A percentile compares a stretch with the other conserved stretches of the same genome.
phyloP scores from a whole-genome alignment of 2,113 vertebrate genomes.

The Thryonomys swinderianus region DNA sequence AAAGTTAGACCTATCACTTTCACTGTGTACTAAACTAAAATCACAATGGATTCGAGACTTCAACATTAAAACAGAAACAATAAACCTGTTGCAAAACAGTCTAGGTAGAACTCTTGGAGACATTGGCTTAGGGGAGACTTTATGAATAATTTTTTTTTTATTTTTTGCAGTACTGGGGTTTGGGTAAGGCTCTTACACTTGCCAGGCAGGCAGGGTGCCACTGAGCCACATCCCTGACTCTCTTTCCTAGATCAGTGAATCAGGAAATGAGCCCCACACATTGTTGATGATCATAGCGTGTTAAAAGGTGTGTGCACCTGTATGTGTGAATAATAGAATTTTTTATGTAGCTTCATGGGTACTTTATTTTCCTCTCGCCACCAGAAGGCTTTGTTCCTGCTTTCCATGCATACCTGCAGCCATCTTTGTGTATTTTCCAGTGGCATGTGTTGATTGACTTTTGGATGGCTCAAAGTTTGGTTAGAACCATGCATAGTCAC shows the following conservation, averaged over 20 bases:
- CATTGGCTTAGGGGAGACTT: too few relatives aligned
- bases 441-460: background rate
- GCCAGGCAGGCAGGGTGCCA: too few relatives aligned
- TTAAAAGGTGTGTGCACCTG: background rate
- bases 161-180: too few relatives aligned
- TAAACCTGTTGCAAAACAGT: too few relatives aligned
- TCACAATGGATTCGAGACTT: too few relatives aligned
- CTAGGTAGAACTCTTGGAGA: too few relatives aligned
- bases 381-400: background rate
- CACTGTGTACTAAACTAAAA: too few relatives aligned
- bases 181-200: too few relatives aligned
- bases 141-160: too few relatives aligned
- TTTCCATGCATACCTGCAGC: background rate
- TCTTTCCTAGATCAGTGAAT: background rate
- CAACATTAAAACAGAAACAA: too few relatives aligned
- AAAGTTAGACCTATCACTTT: too few relatives aligned
- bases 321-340: background rate
- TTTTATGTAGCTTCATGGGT: background rate
- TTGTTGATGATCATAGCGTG: background rate
- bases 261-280: background rate
- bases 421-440: background rate
- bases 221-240: too few relatives aligned
- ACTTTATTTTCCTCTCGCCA: background rate
- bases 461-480: background rate
- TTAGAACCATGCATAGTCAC: background rate